Conservation (phyloP, 2,797 vertebrate species). For the Galagoides demidoff region DNA sequence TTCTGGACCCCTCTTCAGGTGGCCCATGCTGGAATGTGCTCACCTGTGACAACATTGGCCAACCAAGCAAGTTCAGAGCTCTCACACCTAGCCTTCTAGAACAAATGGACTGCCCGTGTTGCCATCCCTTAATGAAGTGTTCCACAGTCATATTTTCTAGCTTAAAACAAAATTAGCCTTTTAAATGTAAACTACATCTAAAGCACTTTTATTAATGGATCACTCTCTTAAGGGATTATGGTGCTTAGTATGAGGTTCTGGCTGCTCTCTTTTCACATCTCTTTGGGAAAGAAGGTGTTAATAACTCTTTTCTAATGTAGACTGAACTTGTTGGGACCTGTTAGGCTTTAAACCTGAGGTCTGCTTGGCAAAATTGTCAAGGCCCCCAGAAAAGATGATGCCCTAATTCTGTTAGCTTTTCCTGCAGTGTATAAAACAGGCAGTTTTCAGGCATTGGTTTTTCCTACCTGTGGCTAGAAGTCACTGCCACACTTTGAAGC, state of each 20-base stretch:
- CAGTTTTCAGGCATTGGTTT: background rate
- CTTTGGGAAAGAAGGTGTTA: background rate
- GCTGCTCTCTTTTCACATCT: background rate
- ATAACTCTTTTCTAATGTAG: background rate
- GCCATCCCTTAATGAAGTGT: background rate
- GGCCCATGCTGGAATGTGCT: background rate
- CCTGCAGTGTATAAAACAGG: background rate
- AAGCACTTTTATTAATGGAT: background rate
- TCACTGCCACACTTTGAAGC: background rate
- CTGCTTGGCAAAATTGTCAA: background rate
- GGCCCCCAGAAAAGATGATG: background rate
- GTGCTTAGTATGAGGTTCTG: background rate
- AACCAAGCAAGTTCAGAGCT: background rate
- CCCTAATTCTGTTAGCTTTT: background rate
- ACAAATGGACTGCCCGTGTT: background rate
- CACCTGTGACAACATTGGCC: accelerated
- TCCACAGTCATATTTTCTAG: background rate
- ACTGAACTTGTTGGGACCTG: background rate
- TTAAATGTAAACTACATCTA: background rate
- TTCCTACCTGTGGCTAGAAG: background rate
- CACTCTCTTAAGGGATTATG: background rate
- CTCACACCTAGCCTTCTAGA: background rate
- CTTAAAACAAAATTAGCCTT: background rate
- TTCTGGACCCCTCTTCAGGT: background rate
- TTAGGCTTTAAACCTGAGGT: background rate